phyloP scores from a whole-genome alignment of 2,888 invertebrate species.

The Boloria selene region DNA sequence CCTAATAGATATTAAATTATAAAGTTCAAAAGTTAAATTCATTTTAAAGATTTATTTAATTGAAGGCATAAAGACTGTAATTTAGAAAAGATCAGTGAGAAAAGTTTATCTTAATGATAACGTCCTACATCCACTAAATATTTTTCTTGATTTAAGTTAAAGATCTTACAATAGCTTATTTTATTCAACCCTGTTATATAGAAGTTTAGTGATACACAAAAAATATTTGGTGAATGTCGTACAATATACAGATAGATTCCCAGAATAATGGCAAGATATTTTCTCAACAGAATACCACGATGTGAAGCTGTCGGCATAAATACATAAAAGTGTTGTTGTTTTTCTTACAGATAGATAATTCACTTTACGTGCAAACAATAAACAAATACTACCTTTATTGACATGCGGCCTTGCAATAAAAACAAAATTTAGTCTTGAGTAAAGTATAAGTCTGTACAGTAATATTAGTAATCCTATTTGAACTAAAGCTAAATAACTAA shows the following conservation, averaged over 20 bases:
- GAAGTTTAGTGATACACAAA: neutral
- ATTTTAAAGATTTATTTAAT: neutral
- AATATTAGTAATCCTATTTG: conserved; percentile 61
- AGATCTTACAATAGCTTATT: too few relatives aligned
- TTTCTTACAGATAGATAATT: conserved; percentile 39
- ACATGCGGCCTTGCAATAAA: conserved; percentile 73
- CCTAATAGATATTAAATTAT: neutral
- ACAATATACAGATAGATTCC: conserved; percentile 14
- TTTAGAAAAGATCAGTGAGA: conserved; percentile 4
- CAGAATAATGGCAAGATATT: neutral
- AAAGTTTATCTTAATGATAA: conserved; percentile 1
- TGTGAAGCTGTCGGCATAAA: conserved; percentile 15
- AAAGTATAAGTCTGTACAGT: conserved; percentile 64
- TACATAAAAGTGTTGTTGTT: conserved; percentile 8
- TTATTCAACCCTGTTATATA: too few relatives aligned
- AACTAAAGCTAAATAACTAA: conserved; percentile 54
- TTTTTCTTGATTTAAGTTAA: too few relatives aligned
- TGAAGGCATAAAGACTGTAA: neutral
- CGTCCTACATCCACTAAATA: conserved; percentile 6
- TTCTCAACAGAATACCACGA: conserved; percentile 6
- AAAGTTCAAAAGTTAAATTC: neutral
- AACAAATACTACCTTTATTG: conserved; percentile 57
- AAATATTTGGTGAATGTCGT: conserved; percentile 14
- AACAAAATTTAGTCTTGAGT: conserved; percentile 39
- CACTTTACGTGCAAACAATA: conserved; percentile 70